These are phyloP conservation scores for Amiota communis DNA, from an alignment of 2,888 invertebrate species.

Conservation along the genomic window DNA sequence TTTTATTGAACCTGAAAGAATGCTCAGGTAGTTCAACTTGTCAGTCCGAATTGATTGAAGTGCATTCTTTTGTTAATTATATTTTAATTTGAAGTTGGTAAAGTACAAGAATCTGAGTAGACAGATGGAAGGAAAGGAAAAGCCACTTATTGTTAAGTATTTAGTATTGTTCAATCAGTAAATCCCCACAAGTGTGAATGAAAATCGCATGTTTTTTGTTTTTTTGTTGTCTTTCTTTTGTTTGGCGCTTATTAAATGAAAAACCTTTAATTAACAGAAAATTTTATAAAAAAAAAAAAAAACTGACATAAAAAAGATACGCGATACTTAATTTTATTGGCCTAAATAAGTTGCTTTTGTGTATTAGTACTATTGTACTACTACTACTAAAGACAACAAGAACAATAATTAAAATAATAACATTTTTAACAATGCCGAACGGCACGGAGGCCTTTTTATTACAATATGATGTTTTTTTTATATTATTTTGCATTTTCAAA, in stretches of 20 bases:
- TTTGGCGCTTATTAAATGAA: neutral
- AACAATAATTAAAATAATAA: constrained; percentile 14
- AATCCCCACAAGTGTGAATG: neutral
- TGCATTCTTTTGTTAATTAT: too few relatives aligned
- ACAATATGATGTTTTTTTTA: neutral
- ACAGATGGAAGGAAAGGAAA: too few relatives aligned
- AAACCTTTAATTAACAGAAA: constrained; percentile 45
- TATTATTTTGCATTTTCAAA: neutral
- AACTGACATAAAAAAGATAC: constrained; percentile 27
- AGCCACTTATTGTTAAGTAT: neutral
- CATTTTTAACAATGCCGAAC: neutral
- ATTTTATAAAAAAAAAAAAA: constrained; percentile 29
- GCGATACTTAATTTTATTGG: constrained; percentile 53
- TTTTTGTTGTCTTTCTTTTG: neutral
- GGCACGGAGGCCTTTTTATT: neutral
- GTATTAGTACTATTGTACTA: too few relatives aligned
- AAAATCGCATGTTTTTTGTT: too few relatives aligned
- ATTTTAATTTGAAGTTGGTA: too few relatives aligned
- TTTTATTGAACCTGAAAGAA: neutral
- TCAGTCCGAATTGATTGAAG: too few relatives aligned
- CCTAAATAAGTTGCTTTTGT: constrained; percentile 46
- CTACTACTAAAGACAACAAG: neutral
- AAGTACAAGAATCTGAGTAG: too few relatives aligned
- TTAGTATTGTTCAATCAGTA: constrained; percentile 20
- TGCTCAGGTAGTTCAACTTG: too few relatives aligned